A percentile compares a stretch with the other conserved stretches of the same genome.
phyloP scores from a whole-genome alignment of 2,113 vertebrate genomes.

The Laterallus jamaicensis region DNA sequence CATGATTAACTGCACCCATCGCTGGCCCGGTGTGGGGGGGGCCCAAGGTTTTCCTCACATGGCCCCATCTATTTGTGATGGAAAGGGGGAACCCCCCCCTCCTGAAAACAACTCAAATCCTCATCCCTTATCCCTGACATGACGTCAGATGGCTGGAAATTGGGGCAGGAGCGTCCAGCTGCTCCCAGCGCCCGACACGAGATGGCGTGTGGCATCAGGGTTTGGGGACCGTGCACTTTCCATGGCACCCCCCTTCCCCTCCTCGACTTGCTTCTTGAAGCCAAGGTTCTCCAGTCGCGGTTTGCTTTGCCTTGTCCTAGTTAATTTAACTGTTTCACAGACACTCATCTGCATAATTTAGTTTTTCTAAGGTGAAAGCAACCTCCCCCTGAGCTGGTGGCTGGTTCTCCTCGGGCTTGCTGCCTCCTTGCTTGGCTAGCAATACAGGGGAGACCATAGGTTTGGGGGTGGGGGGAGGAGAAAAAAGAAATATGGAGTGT shows the following conservation, averaged over 20 bases:
- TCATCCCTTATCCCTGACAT: not conserved
- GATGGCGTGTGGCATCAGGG: conserved; percentile 13
- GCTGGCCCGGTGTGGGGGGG: fast-evolving
- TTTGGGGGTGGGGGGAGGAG: fast-evolving
- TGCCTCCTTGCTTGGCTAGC: not conserved
- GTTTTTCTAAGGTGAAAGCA: not conserved
- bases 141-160: not conserved
- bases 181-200: not conserved
- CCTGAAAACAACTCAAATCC: too few species aligned
- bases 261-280: not conserved
- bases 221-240: not conserved
- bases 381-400: not conserved
- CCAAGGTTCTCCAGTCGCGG: fast-evolving
- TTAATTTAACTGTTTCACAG: fast-evolving
- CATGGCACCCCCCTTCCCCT: too few species aligned
- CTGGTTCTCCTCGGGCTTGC: not conserved
- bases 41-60: fast-evolving
- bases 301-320: fast-evolving
- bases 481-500: not conserved
- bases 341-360: fast-evolving
- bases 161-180: not conserved
- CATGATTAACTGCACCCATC: not conserved
- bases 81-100: not conserved
- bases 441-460: not conserved
- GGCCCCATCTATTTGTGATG: not conserved